These are phyloP conservation scores for Acanthurus leucopareius DNA, from an alignment of 2,797 vertebrate genomes.

Conservation along the genomic window DNA sequence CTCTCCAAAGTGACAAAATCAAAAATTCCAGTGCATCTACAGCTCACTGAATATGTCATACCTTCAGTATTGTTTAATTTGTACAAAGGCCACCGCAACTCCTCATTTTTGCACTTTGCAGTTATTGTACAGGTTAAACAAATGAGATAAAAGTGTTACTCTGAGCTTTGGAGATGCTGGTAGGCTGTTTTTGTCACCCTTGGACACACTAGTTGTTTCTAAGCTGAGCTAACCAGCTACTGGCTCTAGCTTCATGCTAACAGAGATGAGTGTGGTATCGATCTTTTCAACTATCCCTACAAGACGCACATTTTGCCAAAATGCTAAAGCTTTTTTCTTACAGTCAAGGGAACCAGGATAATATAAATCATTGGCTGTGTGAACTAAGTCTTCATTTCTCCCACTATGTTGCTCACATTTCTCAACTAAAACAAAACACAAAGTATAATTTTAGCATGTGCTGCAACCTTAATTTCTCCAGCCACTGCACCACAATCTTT, in stretches of 20 bases:
- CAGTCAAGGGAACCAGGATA: constrained; percentile 54
- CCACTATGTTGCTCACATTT: not conserved
- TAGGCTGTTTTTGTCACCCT: not conserved
- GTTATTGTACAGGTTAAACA: constrained; percentile 1
- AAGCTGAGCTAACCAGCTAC: not conserved
- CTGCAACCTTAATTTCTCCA: constrained; percentile 42
- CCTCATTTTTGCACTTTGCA: not conserved
- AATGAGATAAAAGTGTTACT: not conserved
- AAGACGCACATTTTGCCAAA: not conserved
- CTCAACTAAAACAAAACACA: constrained; percentile 7
- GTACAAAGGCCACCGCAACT: not conserved
- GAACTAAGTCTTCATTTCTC: constrained; percentile 7
- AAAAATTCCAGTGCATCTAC: not conserved
- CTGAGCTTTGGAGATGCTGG: not conserved
- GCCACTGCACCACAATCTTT: constrained; percentile 37
- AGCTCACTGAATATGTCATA: not conserved
- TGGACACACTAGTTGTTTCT: not conserved
- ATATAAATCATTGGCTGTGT: not conserved
- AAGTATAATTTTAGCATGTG: constrained; percentile 17
- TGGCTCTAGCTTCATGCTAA: constrained; percentile 7
- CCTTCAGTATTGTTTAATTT: not conserved
- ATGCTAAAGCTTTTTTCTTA: constrained; percentile 24
- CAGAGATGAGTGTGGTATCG: not conserved
- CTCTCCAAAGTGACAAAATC: constrained; percentile 3
- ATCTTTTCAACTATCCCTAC: not conserved